phyloP scores from a whole-genome alignment of 1,140 invertebrate genomes.

The Trachymyrmex septentrionalis region DNA sequence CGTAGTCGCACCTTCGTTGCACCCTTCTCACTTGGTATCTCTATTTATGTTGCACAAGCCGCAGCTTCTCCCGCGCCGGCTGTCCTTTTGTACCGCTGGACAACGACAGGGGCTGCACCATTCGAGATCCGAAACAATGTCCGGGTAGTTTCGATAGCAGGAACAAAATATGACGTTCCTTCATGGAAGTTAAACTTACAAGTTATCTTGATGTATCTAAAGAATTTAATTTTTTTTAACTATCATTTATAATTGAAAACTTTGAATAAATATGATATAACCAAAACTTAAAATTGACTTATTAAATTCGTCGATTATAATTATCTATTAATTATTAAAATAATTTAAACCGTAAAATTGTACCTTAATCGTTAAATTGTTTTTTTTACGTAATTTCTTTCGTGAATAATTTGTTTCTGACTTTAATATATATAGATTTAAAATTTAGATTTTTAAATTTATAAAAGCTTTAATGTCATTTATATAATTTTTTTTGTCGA shows the following conservation, averaged over 20 bases:
- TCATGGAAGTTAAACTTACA: slow-evolving; percentile 15
- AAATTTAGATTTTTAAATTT: neutral
- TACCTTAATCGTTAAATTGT: neutral
- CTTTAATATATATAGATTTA: neutral
- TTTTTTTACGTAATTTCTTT: neutral
- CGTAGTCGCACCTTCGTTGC: slow-evolving; percentile 42
- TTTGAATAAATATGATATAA: neutral
- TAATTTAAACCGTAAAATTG: neutral
- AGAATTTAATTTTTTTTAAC: slow-evolving; percentile 18
- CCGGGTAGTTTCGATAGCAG: slow-evolving; percentile 16
- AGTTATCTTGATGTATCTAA: slow-evolving; percentile 17
- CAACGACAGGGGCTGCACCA: slow-evolving; percentile 10
- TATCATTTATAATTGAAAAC: neutral
- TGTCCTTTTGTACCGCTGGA: slow-evolving; percentile 43
- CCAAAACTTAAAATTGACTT: neutral
- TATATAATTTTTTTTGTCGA: slow-evolving; percentile 1
- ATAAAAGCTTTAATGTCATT: neutral
- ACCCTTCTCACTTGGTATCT: slow-evolving; percentile 76
- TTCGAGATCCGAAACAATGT: slow-evolving; percentile 20
- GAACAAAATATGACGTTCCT: slow-evolving; percentile 33
- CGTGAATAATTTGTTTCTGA: neutral
- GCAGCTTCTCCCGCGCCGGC: slow-evolving; percentile 42
- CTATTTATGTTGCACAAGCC: slow-evolving; percentile 74
- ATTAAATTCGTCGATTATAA: slow-evolving; percentile 1
- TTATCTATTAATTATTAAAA: neutral